Conservation (phyloP, 2,113 vertebrate species). For the Corythoichthys haematopterus region DNA sequence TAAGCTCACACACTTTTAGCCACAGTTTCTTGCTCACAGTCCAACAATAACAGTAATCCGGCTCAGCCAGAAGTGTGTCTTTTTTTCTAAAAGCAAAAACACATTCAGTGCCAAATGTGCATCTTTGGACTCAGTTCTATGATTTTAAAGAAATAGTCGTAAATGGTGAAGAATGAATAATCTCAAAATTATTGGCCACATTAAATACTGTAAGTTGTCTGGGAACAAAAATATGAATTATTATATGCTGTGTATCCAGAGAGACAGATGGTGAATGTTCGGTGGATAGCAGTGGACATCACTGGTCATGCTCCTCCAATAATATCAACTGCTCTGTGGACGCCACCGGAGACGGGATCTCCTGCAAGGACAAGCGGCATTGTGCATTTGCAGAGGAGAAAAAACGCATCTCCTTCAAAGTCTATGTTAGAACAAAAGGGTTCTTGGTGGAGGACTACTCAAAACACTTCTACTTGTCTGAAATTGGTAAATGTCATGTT, state of each 20-base stretch:
- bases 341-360: slow-evolving; percentile 11
- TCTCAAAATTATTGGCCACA: neutral
- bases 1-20: slow-evolving; percentile 28
- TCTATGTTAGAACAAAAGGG: slow-evolving; percentile 31
- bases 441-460: slow-evolving; percentile 57
- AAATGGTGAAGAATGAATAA: neutral
- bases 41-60: slow-evolving; percentile 12
- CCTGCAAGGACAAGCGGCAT: slow-evolving; percentile 44
- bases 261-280: slow-evolving; percentile 16
- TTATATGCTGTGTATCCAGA: slow-evolving; percentile 4
- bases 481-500: slow-evolving; percentile 43
- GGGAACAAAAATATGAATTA: neutral
- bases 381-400: slow-evolving; percentile 58
- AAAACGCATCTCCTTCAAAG: slow-evolving; percentile 21
- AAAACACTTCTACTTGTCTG: slow-evolving; percentile 41
- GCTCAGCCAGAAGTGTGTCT: slow-evolving; percentile 14
- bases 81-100: neutral
- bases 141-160: slow-evolving; percentile 5
- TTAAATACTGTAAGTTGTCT: neutral
- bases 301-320: slow-evolving; percentile 45
- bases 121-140: neutral
- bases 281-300: slow-evolving; percentile 16
- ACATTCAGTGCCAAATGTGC: neutral
- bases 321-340: slow-evolving; percentile 45
- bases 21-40: slow-evolving; percentile 4